phyloP scores from a whole-genome alignment of 2,113 vertebrate genomes.

The Istiophorus platypterus region DNA sequence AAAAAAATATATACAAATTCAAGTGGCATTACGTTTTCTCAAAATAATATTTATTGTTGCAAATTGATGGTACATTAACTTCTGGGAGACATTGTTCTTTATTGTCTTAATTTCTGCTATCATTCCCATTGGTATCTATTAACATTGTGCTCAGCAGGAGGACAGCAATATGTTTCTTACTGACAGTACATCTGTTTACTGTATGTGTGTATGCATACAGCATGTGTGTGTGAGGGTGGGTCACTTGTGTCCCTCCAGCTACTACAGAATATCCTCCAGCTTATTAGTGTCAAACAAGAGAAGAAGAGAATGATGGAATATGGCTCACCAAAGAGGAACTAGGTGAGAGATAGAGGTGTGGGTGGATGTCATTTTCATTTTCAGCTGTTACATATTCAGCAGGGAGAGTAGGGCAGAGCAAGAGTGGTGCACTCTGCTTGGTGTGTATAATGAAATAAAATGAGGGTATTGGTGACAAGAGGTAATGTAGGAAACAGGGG shows the following conservation, averaged over 20 bases:
- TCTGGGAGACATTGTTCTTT: too few species aligned
- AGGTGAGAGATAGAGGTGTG: slow-evolving; percentile 27
- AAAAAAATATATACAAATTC: too few species aligned
- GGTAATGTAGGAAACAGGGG: slow-evolving; percentile 14
- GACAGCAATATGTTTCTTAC: not conserved
- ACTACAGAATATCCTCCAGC: slow-evolving; percentile 19
- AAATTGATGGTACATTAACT: too few species aligned
- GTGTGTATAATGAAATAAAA: slow-evolving; percentile 33
- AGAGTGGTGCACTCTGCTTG: not conserved
- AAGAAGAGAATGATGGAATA: slow-evolving; percentile 18
- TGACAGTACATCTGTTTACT: not conserved
- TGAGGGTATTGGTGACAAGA: slow-evolving; percentile 10
- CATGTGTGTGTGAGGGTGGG: not conserved
- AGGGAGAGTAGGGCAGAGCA: slow-evolving; percentile 20
- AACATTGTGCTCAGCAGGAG: not conserved
- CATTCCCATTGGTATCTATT: not conserved
- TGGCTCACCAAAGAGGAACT: slow-evolving; percentile 24
- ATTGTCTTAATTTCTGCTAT: not conserved
- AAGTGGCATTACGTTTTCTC: too few species aligned
- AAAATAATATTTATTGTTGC: too few species aligned
- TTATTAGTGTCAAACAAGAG: slow-evolving; percentile 54
- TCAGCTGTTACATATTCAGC: slow-evolving; percentile 50
- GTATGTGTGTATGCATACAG: not conserved
- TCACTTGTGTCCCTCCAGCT: slow-evolving; percentile 33
- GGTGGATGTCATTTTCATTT: slow-evolving; percentile 51